Conservation (phyloP, 1,140 invertebrate genomes). For the Lineus longissimus region DNA sequence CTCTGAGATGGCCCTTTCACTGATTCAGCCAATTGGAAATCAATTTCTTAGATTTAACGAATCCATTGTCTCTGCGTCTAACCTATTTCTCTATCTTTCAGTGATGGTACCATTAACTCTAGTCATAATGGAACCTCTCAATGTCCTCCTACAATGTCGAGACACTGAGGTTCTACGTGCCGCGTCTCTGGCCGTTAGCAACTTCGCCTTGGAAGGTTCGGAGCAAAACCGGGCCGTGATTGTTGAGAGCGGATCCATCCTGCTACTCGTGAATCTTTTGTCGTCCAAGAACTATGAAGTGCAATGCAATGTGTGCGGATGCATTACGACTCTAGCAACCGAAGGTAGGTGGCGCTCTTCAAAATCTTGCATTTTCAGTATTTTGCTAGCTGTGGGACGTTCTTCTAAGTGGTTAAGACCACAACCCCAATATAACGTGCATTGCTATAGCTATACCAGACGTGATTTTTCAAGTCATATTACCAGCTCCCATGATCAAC, state of each 20-base stretch:
- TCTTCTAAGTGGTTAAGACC: no score
- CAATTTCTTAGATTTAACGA: no score
- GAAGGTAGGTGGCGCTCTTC: slow-evolving; percentile 24
- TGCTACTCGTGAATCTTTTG: slow-evolving; percentile 27
- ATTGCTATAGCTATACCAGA: no score
- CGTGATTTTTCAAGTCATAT: no score
- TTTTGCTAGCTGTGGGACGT: no score
- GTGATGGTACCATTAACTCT: slow-evolving; percentile 26
- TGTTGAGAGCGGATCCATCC: slow-evolving; percentile 25
- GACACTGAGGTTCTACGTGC: slow-evolving; percentile 30
- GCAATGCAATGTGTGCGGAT: slow-evolving; percentile 43
- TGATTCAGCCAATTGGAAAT: no score
- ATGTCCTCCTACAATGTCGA: slow-evolving; percentile 28
- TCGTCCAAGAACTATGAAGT: slow-evolving; percentile 32
- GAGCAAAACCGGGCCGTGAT: slow-evolving; percentile 31
- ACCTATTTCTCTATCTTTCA: slow-evolving; percentile 19
- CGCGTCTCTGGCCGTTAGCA: slow-evolving; percentile 36
- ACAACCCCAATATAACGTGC: no score
- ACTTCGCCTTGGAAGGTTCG: slow-evolving; percentile 28
- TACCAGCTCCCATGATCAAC: no score
- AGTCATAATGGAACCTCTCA: slow-evolving; percentile 25
- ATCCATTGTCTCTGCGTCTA: no score
- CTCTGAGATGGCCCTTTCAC: no score
- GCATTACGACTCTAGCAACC: slow-evolving; percentile 38
- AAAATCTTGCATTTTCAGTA: no score